phyloP scores from a whole-genome alignment of 1,140 invertebrate species.

The Kradibia gibbosae region DNA sequence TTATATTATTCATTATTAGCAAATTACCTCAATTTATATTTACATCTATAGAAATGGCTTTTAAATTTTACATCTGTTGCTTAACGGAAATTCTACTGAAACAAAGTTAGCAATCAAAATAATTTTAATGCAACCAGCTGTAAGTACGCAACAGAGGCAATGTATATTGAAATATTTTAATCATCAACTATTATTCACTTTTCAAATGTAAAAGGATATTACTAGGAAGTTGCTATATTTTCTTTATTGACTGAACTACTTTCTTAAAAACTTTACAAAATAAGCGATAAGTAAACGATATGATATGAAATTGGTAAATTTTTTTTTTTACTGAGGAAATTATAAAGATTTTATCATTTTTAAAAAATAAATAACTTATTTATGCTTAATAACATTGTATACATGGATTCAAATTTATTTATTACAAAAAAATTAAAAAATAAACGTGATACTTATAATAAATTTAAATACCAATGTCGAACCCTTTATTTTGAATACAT shows the following conservation, averaged over 20 bases:
- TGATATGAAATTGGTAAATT: not conserved
- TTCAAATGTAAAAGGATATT: not conserved
- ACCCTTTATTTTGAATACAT: too few relatives aligned
- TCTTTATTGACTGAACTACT: not conserved
- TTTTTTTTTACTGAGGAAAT: not conserved
- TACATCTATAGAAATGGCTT: too few relatives aligned
- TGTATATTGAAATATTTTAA: too few relatives aligned
- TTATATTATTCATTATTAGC: too few relatives aligned
- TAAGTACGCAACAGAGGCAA: too few relatives aligned
- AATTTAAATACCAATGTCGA: not conserved
- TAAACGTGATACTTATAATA: not conserved
- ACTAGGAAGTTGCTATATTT: not conserved
- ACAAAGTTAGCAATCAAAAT: too few relatives aligned
- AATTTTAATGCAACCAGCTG: too few relatives aligned
- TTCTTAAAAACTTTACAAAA: not conserved
- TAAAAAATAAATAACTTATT: not conserved
- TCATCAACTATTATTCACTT: too few relatives aligned
- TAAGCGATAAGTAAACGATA: not conserved
- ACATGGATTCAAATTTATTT: not conserved
- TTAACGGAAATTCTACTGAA: too few relatives aligned
- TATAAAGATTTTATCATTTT: not conserved
- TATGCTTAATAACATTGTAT: not conserved
- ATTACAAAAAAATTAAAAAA: not conserved
- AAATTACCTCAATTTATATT: too few relatives aligned
- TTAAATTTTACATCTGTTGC: too few relatives aligned